phyloP scores from a whole-genome alignment of 2,888 invertebrate species.

The Omphaloscelis lunosa region DNA sequence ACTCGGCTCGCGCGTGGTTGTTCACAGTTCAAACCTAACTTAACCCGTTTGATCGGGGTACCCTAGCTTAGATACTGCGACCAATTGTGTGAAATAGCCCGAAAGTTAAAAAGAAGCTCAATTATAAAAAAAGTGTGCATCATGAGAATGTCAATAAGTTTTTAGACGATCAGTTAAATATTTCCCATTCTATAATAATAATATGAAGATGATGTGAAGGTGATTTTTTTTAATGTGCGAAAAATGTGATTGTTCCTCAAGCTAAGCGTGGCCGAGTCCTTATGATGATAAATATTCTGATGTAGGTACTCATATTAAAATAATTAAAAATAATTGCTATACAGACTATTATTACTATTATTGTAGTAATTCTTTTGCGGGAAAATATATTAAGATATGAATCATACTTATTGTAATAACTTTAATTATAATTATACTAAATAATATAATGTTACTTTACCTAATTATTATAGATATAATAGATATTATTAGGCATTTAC shows the following conservation, averaged over 20 bases:
- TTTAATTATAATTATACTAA: background rate
- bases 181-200: background rate
- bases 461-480: background rate
- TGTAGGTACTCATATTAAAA: conserved; percentile 9
- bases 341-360: conserved; percentile 20
- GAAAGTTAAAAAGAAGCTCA: background rate
- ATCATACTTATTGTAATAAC: background rate
- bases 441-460: no score
- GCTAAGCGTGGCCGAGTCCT: conserved; percentile 1
- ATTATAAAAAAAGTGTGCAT: background rate
- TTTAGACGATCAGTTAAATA: background rate
- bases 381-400: conserved; percentile 14
- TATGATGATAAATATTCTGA: conserved; percentile 26
- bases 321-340: conserved; percentile 24
- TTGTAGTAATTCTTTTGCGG: conserved; percentile 23
- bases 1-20: background rate
- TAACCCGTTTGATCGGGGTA: background rate
- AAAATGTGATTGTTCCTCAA: conserved; percentile 3
- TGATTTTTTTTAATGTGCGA: background rate
- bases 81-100: no score
- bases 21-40: background rate
- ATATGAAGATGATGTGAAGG: background rate
- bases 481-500: background rate
- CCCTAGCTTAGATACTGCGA: no score
- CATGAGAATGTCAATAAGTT: background rate